A percentile compares a stretch with the other conserved stretches of the same genome.
Conservation (phyloP, 2,888 invertebrate genomes). For the Agrochola lychnidis region DNA sequence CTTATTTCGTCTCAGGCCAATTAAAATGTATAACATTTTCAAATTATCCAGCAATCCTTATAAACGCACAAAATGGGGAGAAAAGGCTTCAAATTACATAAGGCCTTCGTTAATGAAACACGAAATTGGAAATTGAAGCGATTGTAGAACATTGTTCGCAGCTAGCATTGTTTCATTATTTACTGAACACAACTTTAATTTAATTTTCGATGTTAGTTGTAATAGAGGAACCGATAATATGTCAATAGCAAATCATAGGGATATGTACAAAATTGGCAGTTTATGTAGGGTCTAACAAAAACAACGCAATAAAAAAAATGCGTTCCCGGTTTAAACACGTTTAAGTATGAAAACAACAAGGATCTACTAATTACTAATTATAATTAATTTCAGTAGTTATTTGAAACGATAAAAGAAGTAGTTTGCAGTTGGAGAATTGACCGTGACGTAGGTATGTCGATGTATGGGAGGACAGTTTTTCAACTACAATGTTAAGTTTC, state of each 20-base stretch:
- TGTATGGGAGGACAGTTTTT: too few relatives aligned
- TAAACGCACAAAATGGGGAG: slow-evolving; percentile 65
- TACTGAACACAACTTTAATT: slow-evolving; percentile 51
- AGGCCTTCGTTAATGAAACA: slow-evolving; percentile 71
- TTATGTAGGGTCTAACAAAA: neutral
- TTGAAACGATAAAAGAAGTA: neutral
- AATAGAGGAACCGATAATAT: slow-evolving; percentile 27
- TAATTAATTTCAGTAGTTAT: slow-evolving; percentile 15
- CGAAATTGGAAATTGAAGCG: slow-evolving; percentile 69
- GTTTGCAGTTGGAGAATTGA: too few relatives aligned
- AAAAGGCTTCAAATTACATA: slow-evolving; percentile 71
- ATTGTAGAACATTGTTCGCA: slow-evolving; percentile 58
- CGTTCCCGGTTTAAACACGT: neutral
- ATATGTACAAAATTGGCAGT: neutral
- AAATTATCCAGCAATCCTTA: slow-evolving; percentile 64
- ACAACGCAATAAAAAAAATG: neutral
- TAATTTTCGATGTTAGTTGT: slow-evolving; percentile 45
- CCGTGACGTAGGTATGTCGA: too few relatives aligned
- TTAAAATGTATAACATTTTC: slow-evolving; percentile 63
- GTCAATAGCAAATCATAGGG: slow-evolving; percentile 17
- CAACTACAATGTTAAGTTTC: too few relatives aligned
- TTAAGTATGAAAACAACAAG: neutral
- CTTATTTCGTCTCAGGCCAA: slow-evolving; percentile 57
- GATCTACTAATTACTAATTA: neutral
- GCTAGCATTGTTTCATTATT: slow-evolving; percentile 62